Conservation (phyloP, 1,140 invertebrate genomes). For the Drosophila burlai region DNA sequence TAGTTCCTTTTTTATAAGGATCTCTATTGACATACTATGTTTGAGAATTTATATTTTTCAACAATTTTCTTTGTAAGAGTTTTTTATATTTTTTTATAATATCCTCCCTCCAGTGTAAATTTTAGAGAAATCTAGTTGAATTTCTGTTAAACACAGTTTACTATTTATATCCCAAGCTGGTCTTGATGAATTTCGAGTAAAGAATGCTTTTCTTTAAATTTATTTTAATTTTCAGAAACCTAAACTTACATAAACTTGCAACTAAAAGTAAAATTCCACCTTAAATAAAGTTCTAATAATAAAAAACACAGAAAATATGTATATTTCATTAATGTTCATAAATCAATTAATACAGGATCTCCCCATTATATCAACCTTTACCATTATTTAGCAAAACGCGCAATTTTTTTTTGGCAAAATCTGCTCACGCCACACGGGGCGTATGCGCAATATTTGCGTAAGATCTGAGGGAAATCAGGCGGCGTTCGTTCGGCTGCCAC, state of each 20-base stretch:
- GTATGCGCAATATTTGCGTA: constrained; percentile 76
- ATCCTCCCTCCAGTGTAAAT: no score
- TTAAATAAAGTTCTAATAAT: background rate
- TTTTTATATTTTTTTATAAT: no score
- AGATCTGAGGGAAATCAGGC: constrained; percentile 23
- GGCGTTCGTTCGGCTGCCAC: constrained; percentile 41
- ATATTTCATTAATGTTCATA: constrained; percentile 2
- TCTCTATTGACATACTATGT: no score
- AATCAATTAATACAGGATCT: background rate
- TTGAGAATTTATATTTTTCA: no score
- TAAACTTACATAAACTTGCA: background rate
- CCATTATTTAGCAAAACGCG: background rate
- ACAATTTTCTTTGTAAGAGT: no score
- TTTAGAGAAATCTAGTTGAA: no score
- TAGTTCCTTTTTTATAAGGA: no score
- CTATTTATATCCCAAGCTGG: no score
- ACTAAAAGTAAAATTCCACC: background rate
- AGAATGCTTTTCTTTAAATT: background rate
- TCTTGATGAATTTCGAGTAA: no score
- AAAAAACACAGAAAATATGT: background rate
- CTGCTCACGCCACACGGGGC: constrained; percentile 48
- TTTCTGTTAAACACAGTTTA: no score
- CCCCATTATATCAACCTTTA: background rate
- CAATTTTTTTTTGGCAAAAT: no score
- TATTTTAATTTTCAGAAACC: no score